Conservation (phyloP, 2,888 invertebrate species). For the Herminia tarsipennalis region DNA sequence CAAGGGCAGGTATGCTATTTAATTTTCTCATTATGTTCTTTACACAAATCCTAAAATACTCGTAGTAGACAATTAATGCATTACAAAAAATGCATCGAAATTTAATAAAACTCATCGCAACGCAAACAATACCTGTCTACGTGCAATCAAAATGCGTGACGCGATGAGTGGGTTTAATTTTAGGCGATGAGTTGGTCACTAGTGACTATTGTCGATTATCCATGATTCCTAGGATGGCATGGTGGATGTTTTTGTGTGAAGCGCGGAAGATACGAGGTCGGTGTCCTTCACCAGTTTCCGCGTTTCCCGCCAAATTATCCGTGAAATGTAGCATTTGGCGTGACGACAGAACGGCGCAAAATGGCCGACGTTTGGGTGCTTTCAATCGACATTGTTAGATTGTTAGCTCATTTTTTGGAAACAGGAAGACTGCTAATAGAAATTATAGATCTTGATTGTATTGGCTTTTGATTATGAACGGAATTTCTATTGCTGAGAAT, state of each 20-base stretch:
- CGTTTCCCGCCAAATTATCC: slow-evolving; percentile 57
- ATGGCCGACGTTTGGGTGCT: slow-evolving; percentile 46
- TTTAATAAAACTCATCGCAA: no score
- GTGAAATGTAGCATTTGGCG: slow-evolving; percentile 51
- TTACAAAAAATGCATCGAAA: no score
- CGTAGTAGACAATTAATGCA: no score
- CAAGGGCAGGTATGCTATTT: no score
- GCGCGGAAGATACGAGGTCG: slow-evolving; percentile 64
- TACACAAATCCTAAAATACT: no score
- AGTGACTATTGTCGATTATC: slow-evolving; percentile 43
- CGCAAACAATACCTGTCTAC: background rate
- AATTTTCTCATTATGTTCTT: no score
- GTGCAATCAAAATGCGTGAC: slow-evolving; percentile 8
- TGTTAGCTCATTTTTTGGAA: slow-evolving; percentile 5
- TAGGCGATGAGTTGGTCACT: slow-evolving; percentile 27
- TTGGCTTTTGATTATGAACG: no score
- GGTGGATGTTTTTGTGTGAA: slow-evolving; percentile 50
- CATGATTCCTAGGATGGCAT: slow-evolving; percentile 44
- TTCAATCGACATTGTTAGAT: slow-evolving; percentile 14
- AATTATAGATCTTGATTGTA: slow-evolving; percentile 14
- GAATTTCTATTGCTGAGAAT: no score
- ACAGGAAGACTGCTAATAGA: slow-evolving; percentile 8
- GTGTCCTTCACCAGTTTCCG: slow-evolving; percentile 48
- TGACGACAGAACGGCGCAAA: slow-evolving; percentile 49
- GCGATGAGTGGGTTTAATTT: slow-evolving; percentile 20